phyloP scores from a whole-genome alignment of 2,797 vertebrate genomes.

The Characodon lateralis region DNA sequence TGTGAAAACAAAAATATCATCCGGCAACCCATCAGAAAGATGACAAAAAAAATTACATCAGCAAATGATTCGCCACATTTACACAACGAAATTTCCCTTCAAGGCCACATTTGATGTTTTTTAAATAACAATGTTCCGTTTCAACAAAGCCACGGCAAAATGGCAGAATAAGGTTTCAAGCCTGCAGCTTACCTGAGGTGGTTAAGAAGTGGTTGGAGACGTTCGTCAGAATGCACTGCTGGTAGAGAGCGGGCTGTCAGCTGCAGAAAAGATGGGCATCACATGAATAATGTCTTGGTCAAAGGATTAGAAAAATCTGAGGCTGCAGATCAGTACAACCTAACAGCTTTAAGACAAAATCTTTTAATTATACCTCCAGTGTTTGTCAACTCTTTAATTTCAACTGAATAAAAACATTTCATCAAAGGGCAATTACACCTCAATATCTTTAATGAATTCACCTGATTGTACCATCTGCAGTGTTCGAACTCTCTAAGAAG shows the following conservation, averaged over 20 bases:
- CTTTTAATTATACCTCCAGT: not conserved
- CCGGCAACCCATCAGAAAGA: not conserved
- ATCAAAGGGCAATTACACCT: not conserved
- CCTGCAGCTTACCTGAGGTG: conserved; percentile 91
- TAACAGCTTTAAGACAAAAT: conserved; percentile 4
- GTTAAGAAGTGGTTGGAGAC: conserved; percentile 93
- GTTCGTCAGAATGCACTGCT: conserved; percentile 92
- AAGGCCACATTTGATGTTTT: conserved; percentile 25
- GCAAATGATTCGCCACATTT: not conserved
- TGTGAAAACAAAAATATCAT: not conserved
- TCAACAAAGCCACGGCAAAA: conserved; percentile 30
- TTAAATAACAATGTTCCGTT: conserved; percentile 29
- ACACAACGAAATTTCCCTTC: conserved; percentile 34
- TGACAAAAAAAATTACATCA: not conserved
- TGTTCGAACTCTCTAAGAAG: not conserved
- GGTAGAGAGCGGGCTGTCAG: conserved; percentile 92
- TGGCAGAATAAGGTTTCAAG: conserved; percentile 44
- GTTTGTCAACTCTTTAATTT: not conserved
- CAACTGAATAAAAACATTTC: conserved; percentile 16
- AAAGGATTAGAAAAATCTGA: conserved; percentile 20
- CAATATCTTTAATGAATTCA: not conserved
- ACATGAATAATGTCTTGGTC: conserved; percentile 53
- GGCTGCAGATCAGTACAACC: conserved; percentile 23
- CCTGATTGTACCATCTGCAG: not conserved
- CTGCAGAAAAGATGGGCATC: conserved; percentile 78